phyloP scores from a whole-genome alignment of 2,888 invertebrate species.

The Frankliniella fusca region DNA sequence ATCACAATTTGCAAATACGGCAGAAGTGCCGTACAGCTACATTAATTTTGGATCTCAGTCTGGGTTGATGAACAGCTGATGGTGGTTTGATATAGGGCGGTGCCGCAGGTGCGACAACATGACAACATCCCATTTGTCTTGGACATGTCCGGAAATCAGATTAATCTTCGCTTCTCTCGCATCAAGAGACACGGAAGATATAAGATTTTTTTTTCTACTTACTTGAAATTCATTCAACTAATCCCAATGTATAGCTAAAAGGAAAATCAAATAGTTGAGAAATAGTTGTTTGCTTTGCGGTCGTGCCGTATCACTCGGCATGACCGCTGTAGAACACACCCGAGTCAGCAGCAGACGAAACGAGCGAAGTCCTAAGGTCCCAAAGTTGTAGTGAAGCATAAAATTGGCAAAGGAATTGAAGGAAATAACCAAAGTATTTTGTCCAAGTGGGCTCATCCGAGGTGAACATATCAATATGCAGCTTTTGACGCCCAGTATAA shows the following conservation, averaged over 20 bases:
- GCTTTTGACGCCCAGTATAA: not conserved
- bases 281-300: too few species aligned
- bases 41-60: slow-evolving; percentile 7
- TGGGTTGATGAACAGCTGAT: not conserved
- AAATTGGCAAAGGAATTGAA: not conserved
- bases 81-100: not conserved
- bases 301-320: too few species aligned
- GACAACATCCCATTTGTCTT: too few species aligned
- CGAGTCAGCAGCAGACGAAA: slow-evolving; percentile 11
- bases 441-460: too few species aligned
- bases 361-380: not conserved
- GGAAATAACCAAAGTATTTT: not conserved
- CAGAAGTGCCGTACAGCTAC: not conserved
- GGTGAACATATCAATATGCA: not conserved
- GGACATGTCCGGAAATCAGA: too few species aligned
- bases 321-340: too few species aligned
- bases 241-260: too few species aligned
- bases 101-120: not conserved
- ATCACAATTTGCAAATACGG: slow-evolving; percentile 14
- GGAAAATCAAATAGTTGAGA: too few species aligned
- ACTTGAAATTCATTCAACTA: too few species aligned
- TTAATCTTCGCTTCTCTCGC: too few species aligned
- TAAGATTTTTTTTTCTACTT: too few species aligned
- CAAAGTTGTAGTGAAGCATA: slow-evolving; percentile 8
- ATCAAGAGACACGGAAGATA: too few species aligned